Percentiles rank a stretch among this genome's conserved stretches.
These are phyloP conservation scores for Eleutherodactylus coqui DNA, from an alignment of 2,797 vertebrate genomes.

Conservation along the genomic window DNA sequence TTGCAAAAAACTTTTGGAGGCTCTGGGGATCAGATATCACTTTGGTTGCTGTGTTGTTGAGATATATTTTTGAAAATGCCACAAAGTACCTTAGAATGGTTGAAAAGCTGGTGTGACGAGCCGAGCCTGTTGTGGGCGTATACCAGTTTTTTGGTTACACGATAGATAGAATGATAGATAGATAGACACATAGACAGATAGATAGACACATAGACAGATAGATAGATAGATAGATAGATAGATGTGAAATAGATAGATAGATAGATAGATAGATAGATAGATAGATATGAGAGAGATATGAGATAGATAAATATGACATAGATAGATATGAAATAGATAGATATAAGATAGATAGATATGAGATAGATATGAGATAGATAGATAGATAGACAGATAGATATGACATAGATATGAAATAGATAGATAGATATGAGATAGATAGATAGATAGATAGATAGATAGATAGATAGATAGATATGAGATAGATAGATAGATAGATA, in stretches of 20 bases:
- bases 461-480: not conserved
- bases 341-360: not conserved
- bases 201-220: not conserved
- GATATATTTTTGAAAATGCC: not conserved
- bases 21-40: not conserved
- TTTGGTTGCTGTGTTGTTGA: not conserved
- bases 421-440: not conserved
- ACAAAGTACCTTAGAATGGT: not conserved
- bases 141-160: not conserved
- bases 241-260: constrained; percentile 19
- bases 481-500: not conserved
- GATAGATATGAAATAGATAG: not conserved
- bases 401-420: not conserved
- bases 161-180: not conserved
- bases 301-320: too few species aligned
- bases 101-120: not conserved
- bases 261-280: constrained; percentile 6
- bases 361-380: not conserved
- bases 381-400: not conserved
- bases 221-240: too few species aligned
- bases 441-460: not conserved
- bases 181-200: not conserved
- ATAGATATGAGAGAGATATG: not conserved
- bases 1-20: not conserved
- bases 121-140: not conserved